Conservation (phyloP, 1,140 invertebrate species). For the Tetramorium alpestre region DNA sequence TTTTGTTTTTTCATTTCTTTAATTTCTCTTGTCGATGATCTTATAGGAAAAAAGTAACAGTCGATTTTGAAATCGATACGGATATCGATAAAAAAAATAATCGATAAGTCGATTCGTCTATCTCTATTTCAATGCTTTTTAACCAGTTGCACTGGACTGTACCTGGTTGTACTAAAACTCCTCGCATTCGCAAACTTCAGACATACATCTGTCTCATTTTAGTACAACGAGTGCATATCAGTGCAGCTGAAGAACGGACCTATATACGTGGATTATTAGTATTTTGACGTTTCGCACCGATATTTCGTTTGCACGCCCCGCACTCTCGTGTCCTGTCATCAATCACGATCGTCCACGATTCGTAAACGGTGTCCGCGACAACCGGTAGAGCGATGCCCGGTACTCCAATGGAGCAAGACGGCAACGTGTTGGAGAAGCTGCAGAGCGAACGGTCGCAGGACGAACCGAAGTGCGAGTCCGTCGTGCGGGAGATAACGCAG, state of each 20-base stretch:
- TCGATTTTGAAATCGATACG: no score
- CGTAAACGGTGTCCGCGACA: neutral
- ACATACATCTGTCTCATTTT: no score
- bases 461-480: slow-evolving; percentile 60
- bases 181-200: no score
- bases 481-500: slow-evolving; percentile 86
- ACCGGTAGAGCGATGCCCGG: slow-evolving; percentile 76
- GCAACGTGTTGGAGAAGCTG: slow-evolving; percentile 67
- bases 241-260: neutral
- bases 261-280: neutral
- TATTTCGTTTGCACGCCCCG: neutral
- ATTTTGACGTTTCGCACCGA: neutral
- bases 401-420: slow-evolving; percentile 76
- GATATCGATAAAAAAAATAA: no score
- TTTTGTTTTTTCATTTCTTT: no score
- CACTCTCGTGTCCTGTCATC: neutral
- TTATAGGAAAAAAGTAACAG: no score
- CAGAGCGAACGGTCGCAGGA: slow-evolving; percentile 70
- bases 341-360: neutral
- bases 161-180: no score
- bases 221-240: neutral
- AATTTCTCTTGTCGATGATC: no score
- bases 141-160: no score
- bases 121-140: no score
- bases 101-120: no score